Percentiles rank a stretch among this genome's conserved stretches.
phyloP scores from a whole-genome alignment of 2,888 invertebrate species.

The Lochmaea crataegi region DNA sequence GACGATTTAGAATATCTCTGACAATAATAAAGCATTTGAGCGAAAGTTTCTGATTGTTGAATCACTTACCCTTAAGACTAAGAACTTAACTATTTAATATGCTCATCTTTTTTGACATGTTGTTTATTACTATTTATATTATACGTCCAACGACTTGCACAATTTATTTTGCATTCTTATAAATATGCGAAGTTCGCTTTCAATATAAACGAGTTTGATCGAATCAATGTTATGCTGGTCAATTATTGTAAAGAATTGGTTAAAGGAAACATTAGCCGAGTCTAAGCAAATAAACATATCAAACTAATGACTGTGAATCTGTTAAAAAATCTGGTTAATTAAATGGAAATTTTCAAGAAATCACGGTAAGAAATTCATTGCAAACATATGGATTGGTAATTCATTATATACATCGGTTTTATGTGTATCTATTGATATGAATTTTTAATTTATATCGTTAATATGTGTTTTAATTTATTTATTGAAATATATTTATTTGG shows the following conservation, averaged over 20 bases:
- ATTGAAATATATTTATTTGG: too few relatives aligned
- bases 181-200: conserved; percentile 21
- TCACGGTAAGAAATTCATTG: neutral
- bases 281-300: neutral
- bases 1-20: too few relatives aligned
- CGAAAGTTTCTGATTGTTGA: too few relatives aligned
- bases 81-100: neutral
- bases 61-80: neutral
- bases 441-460: too few relatives aligned
- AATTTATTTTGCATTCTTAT: conserved; percentile 25
- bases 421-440: too few relatives aligned
- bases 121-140: conserved; percentile 10
- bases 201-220: conserved; percentile 24
- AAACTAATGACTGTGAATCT: neutral
- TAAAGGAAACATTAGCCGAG: neutral
- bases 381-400: neutral
- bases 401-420: too few relatives aligned
- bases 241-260: conserved; percentile 12
- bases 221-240: conserved; percentile 6
- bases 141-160: conserved; percentile 8
- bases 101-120: conserved; percentile 7
- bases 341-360: neutral
- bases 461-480: too few relatives aligned
- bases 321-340: neutral
- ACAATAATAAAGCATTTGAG: too few relatives aligned